phyloP scores from a whole-genome alignment of 1,140 invertebrate genomes.

The silkworm (Bombyx mori) region DNA sequence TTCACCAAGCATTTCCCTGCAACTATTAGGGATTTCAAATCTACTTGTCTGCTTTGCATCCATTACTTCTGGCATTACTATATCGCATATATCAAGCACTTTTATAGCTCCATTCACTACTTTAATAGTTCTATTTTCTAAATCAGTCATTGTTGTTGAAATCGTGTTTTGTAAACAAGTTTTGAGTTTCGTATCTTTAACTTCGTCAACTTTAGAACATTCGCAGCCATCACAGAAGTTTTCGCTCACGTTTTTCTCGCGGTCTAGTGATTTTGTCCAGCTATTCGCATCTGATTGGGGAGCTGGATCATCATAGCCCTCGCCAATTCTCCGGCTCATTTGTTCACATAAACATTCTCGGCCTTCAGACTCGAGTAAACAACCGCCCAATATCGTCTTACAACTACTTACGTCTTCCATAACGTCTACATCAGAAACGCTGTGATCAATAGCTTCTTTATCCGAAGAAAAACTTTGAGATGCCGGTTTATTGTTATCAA shows the following conservation, averaged over 20 bases:
- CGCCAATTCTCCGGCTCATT: slow-evolving; percentile 23
- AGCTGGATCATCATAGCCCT: slow-evolving; percentile 24
- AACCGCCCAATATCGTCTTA: slow-evolving; percentile 31
- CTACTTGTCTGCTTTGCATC: slow-evolving; percentile 13
- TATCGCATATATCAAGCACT: slow-evolving; percentile 44
- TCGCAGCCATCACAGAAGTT: slow-evolving; percentile 28
- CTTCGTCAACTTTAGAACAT: slow-evolving; percentile 16
- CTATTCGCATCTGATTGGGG: slow-evolving; percentile 7
- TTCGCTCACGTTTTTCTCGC: slow-evolving; percentile 3
- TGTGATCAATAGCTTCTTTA: too few species aligned
- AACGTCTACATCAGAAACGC: background rate
- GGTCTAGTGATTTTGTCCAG: slow-evolving; percentile 14
- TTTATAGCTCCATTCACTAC: slow-evolving; percentile 40
- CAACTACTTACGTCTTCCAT: slow-evolving; percentile 22
- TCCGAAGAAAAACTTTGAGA: slow-evolving; percentile 1
- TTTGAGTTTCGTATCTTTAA: background rate
- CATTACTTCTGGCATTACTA: slow-evolving; percentile 21
- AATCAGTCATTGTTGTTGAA: background rate
- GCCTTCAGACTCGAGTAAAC: slow-evolving; percentile 22
- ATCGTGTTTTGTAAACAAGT: background rate
- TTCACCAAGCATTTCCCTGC: slow-evolving; percentile 48
- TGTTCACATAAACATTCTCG: slow-evolving; percentile 39
- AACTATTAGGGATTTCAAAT: slow-evolving; percentile 41
- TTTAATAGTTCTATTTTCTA: slow-evolving; percentile 3
- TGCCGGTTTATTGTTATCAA: slow-evolving; percentile 1